Evolutionary conservation across 1,140 invertebrate genomes (phyloP).

Genomic region (Leptinotarsa defecta): DNA sequence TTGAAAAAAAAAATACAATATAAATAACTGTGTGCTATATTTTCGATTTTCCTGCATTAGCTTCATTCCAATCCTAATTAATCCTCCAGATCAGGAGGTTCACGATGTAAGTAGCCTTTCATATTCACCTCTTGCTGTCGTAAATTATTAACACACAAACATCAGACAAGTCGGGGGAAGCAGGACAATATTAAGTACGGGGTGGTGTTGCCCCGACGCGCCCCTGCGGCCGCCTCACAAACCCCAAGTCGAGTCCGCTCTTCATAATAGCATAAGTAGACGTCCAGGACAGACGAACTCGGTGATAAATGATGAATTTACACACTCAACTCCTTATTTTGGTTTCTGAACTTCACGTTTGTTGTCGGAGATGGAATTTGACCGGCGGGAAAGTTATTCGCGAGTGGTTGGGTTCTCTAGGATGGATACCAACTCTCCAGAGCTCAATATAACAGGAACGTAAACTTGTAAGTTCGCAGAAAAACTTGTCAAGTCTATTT

Average conservation of each 20-base stretch:
- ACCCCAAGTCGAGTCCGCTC: conserved; percentile 42
- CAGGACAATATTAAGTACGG: conserved; percentile 36
- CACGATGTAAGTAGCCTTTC: not conserved
- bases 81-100: too few species aligned
- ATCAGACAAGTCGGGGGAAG: conserved; percentile 13
- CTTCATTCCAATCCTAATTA: too few species aligned
- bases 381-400: conserved; percentile 5
- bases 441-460: too few species aligned
- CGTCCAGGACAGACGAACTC: conserved; percentile 38
- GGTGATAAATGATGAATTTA: conserved; percentile 41
- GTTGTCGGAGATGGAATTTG: conserved; percentile 9
- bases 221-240: conserved; percentile 17
- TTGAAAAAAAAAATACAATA: too few species aligned
- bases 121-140: conserved; percentile 17
- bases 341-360: conserved; percentile 17
- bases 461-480: too few species aligned
- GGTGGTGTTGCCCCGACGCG: not conserved
- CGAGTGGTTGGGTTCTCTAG: not conserved
- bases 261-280: conserved; percentile 46
- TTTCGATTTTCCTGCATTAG: too few species aligned
- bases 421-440: too few species aligned
- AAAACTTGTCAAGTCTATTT: too few species aligned
- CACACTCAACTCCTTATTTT: conserved; percentile 28
- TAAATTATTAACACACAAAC: conserved; percentile 29
- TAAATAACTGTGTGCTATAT: too few species aligned